phyloP scores from a whole-genome alignment of 2,888 invertebrate species.

The Eristalis intricaria region DNA sequence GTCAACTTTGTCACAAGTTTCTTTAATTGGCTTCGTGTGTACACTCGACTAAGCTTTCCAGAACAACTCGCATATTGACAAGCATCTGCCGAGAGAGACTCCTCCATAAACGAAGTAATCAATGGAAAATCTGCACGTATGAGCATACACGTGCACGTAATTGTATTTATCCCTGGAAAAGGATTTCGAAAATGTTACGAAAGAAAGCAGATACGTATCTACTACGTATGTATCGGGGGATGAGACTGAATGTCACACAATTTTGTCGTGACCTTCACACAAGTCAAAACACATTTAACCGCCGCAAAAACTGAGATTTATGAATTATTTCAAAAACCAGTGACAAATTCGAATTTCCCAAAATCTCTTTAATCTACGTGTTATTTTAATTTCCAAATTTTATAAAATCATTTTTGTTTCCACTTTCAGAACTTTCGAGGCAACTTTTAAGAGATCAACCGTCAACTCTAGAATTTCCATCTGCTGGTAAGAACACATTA shows the following conservation, averaged over 20 bases:
- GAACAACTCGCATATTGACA: neutral
- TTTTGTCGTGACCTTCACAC: neutral
- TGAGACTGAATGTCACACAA: neutral
- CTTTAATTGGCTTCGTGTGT: neutral
- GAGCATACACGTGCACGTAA: neutral
- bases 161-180: neutral
- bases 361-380: neutral
- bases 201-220: neutral
- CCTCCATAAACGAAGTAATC: neutral
- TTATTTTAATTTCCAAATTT: neutral
- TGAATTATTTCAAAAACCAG: too few species aligned
- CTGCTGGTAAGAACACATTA: neutral
- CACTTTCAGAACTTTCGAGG: neutral
- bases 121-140: neutral
- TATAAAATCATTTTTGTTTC: neutral
- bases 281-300: neutral
- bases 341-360: neutral
- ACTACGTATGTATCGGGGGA: neutral
- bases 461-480: neutral
- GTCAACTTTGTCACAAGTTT: neutral
- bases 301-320: too few species aligned
- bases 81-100: neutral
- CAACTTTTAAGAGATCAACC: neutral
- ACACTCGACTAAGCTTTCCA: neutral
- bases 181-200: neutral